Evolutionary conservation across 2,888 invertebrate genomes (phyloP).

Genomic region (Dryobotodes eremita): DNA sequence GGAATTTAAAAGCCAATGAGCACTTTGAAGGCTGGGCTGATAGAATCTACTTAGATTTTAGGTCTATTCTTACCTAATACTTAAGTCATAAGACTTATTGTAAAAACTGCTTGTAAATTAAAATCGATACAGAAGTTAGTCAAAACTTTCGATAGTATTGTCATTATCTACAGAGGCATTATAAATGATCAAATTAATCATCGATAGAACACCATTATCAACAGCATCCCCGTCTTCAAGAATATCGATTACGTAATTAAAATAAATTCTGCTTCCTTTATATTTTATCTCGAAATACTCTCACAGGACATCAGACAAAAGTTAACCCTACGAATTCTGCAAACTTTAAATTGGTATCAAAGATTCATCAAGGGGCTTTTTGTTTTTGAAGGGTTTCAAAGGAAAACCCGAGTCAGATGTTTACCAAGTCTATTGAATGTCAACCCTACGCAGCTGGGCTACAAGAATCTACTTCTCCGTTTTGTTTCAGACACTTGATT

Average conservation of each 20-base stretch:
- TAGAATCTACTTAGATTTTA: background rate
- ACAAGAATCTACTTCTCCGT: conserved; percentile 48
- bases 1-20: background rate
- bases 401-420: conserved; percentile 52
- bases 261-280: conserved; percentile 15
- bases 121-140: background rate
- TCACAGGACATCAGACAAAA: conserved; percentile 39
- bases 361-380: conserved; percentile 68
- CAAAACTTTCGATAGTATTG: background rate
- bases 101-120: background rate
- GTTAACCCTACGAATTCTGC: conserved; percentile 42
- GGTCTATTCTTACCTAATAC: background rate
- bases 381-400: conserved; percentile 61
- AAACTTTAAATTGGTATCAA: conserved; percentile 68
- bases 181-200: conserved; percentile 20
- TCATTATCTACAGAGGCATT: background rate
- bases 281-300: conserved; percentile 30
- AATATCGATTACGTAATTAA: conserved; percentile 45
- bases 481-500: conserved; percentile 64
- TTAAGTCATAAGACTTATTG: background rate
- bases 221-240: background rate
- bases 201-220: background rate
- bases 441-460: conserved; percentile 46
- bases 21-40: background rate
- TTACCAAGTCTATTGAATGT: conserved; percentile 66